Evolutionary conservation across 2,797 vertebrate species (phyloP).

Genomic region (Etheostoma perlongum): DNA sequence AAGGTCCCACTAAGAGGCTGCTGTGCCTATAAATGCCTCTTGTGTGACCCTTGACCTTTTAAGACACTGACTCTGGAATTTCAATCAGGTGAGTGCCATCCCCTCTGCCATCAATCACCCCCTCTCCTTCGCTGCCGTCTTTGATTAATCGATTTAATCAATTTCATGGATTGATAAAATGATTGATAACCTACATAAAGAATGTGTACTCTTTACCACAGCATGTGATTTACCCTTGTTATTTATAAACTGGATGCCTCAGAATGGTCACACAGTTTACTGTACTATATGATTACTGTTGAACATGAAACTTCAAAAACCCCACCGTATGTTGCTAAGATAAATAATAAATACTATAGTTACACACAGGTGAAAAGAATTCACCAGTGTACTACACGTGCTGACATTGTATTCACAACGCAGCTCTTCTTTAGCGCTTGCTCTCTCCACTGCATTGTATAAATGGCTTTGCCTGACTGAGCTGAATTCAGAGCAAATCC

Average conservation of each 20-base stretch:
- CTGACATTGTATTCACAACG: constrained; percentile 32
- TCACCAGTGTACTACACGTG: not conserved
- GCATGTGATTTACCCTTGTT: constrained; percentile 32
- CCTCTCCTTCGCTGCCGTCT: constrained; percentile 43
- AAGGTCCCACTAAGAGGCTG: constrained; percentile 35
- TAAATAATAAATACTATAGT: constrained; percentile 13
- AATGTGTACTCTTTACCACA: constrained; percentile 25
- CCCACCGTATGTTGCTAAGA: not conserved
- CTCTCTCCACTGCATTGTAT: constrained; percentile 26
- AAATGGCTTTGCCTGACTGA: constrained; percentile 28
- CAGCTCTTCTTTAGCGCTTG: constrained; percentile 23
- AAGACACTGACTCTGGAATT: constrained; percentile 76
- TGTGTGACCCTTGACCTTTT: constrained; percentile 76
- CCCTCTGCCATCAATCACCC: constrained; percentile 62
- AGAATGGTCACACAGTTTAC: constrained; percentile 8
- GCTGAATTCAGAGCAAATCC: constrained; percentile 75
- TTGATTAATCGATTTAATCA: constrained; percentile 70
- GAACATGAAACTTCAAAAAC: constrained; percentile 28
- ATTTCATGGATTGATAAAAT: constrained; percentile 72
- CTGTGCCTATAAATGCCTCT: constrained; percentile 59
- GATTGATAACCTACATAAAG: constrained; percentile 63
- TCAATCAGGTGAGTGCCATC: constrained; percentile 65
- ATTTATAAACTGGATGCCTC: constrained; percentile 34
- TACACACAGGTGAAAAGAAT: constrained; percentile 11
- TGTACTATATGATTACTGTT: constrained; percentile 32